A percentile compares a stretch with the other conserved stretches of the same genome.
Evolutionary conservation across 2,888 invertebrate species (phyloP).

Genomic region (Eristalis arbustorum): DNA sequence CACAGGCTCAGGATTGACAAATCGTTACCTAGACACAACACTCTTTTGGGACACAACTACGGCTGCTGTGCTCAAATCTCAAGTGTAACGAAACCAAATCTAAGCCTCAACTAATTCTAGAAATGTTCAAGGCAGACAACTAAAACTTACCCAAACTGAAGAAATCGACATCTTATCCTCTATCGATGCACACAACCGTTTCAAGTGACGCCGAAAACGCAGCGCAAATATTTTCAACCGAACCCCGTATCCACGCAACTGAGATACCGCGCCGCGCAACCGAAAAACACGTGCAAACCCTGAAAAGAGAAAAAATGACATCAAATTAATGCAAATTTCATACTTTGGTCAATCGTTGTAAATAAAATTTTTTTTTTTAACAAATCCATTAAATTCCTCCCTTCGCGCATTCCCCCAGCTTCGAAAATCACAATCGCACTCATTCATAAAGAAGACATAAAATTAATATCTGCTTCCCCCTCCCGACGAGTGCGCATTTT

Average conservation of each 20-base stretch:
- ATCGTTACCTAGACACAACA: too few species aligned
- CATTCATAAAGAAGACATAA: slow-evolving; percentile 64
- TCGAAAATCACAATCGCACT: slow-evolving; percentile 23
- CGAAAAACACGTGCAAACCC: background rate
- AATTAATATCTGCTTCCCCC: slow-evolving; percentile 21
- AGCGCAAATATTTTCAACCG: background rate
- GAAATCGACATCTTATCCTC: background rate
- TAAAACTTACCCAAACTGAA: background rate
- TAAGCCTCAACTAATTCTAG: too few species aligned
- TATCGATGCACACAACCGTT: background rate
- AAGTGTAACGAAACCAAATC: too few species aligned
- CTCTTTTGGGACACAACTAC: too few species aligned
- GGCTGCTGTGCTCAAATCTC: too few species aligned
- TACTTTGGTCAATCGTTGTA: background rate
- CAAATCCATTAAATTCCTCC: slow-evolving; percentile 2
- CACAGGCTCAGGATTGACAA: too few species aligned
- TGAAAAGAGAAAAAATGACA: background rate
- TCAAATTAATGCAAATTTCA: background rate
- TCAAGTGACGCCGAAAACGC: background rate
- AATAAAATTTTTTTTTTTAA: background rate
- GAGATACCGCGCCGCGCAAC: background rate
- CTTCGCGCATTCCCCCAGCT: background rate
- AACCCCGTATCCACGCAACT: background rate
- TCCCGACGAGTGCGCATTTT: background rate
- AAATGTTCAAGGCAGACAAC: too few species aligned